Conservation (phyloP, 2,113 vertebrate species). For the Cathartes aura region DNA sequence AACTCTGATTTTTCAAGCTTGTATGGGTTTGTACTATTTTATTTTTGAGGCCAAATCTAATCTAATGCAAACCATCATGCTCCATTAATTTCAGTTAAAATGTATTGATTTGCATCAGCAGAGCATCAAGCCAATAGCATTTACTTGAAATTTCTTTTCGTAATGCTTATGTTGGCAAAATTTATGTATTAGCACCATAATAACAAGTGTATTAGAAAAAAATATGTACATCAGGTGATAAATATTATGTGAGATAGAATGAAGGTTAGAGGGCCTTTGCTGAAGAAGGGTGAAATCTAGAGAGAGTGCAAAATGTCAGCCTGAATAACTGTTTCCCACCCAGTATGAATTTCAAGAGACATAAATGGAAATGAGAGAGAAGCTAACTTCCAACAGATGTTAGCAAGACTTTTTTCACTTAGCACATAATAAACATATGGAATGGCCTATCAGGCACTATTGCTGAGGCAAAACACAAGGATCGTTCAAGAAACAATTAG, state of each 20-base stretch:
- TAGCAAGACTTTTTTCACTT: slow-evolving; percentile 59
- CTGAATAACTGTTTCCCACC: slow-evolving; percentile 18
- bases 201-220: background rate
- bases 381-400: slow-evolving; percentile 72
- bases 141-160: background rate
- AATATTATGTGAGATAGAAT: background rate
- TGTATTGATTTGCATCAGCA: background rate
- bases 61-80: background rate
- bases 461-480: slow-evolving; percentile 76
- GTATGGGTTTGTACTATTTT: background rate
- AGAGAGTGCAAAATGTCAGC: background rate
- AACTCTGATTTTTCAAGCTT: background rate
- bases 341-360: slow-evolving; percentile 54
- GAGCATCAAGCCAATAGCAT: background rate
- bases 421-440: slow-evolving; percentile 78
- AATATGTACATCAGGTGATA: background rate
- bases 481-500: slow-evolving; percentile 76
- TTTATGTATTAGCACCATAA: background rate
- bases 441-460: slow-evolving; percentile 71
- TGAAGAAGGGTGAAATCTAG: background rate
- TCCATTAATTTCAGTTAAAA: slow-evolving; percentile 14
- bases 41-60: background rate
- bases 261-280: background rate
- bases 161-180: background rate
- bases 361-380: slow-evolving; percentile 66